These are phyloP conservation scores for Parazoanthus atlanticus DNA, from an alignment of 92 coral and sea anemone species.

Conservation along the genomic window DNA sequence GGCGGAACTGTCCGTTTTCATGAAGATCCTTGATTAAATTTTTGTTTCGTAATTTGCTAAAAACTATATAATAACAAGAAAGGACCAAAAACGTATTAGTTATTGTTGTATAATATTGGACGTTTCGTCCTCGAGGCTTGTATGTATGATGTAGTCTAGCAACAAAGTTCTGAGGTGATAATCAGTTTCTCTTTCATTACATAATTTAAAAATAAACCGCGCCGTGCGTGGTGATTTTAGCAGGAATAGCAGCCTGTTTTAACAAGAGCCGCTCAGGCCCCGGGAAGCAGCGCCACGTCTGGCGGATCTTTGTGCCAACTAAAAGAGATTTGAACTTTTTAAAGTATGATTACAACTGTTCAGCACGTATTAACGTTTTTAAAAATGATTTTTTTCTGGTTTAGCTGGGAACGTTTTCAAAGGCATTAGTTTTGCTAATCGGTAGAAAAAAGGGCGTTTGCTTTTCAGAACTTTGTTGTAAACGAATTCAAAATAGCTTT, in stretches of 20 bases:
- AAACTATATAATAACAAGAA: too few species aligned
- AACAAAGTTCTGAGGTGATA: constrained; percentile 12
- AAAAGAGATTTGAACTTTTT: too few species aligned
- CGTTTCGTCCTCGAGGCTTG: neutral
- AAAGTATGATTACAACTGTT: too few species aligned
- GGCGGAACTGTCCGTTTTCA: too few species aligned
- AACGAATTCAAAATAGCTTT: neutral
- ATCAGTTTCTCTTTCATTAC: neutral
- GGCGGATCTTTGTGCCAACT: neutral
- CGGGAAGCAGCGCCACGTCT: neutral
- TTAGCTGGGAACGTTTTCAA: neutral
- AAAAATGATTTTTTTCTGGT: neutral
- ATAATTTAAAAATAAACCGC: neutral
- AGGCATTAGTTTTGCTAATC: neutral
- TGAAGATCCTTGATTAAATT: neutral
- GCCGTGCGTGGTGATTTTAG: neutral
- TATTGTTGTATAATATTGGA: neutral
- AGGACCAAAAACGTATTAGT: neutral
- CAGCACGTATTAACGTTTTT: neutral
- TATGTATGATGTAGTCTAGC: neutral
- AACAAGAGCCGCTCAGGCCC: too few species aligned
- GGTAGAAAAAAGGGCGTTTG: neutral
- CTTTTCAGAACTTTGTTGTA: neutral
- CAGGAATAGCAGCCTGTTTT: neutral
- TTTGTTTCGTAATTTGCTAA: neutral